Evolutionary conservation across 2,113 vertebrate genomes (phyloP).

Genomic region (Amia ocellicauda): DNA sequence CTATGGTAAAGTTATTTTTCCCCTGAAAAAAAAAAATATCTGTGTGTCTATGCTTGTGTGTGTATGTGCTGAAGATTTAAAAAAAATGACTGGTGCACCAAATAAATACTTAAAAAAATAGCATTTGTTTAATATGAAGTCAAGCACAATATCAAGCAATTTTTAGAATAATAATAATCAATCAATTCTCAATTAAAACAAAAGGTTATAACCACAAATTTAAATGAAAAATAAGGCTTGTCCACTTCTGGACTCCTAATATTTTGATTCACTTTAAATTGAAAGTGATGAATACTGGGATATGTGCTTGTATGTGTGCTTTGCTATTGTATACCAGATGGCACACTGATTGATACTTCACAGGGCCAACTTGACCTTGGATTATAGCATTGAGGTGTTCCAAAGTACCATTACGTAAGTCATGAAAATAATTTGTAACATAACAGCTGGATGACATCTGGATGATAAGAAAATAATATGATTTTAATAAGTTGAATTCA

Average conservation of each 20-base stretch:
- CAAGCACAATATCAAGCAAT: too few species aligned
- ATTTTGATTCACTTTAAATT: slow-evolving; percentile 69
- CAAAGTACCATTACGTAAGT: slow-evolving; percentile 51
- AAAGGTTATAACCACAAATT: slow-evolving; percentile 53
- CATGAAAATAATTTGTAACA: slow-evolving; percentile 45
- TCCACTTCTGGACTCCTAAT: slow-evolving; percentile 56
- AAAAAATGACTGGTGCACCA: too few species aligned
- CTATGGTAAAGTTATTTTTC: slow-evolving; percentile 74
- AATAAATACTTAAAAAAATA: too few species aligned
- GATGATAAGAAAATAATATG: too few species aligned
- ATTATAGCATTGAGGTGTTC: slow-evolving; percentile 56
- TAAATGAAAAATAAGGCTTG: slow-evolving; percentile 58
- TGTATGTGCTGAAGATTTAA: too few species aligned
- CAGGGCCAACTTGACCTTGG: slow-evolving; percentile 46
- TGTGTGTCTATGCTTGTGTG: too few species aligned
- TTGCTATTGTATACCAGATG: slow-evolving; percentile 57
- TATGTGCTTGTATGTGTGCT: slow-evolving; percentile 49
- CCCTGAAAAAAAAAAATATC: too few species aligned
- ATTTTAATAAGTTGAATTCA: too few species aligned
- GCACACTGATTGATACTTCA: slow-evolving; percentile 51
- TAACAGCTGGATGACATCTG: slow-evolving; percentile 44
- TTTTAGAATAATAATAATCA: too few species aligned
- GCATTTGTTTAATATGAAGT: too few species aligned
- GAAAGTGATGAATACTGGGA: slow-evolving; percentile 48
- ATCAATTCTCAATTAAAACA: too few species aligned